Base-by-base conservation (phyloP, 2,888 invertebrate species). In the Drosophila dives region DNA sequence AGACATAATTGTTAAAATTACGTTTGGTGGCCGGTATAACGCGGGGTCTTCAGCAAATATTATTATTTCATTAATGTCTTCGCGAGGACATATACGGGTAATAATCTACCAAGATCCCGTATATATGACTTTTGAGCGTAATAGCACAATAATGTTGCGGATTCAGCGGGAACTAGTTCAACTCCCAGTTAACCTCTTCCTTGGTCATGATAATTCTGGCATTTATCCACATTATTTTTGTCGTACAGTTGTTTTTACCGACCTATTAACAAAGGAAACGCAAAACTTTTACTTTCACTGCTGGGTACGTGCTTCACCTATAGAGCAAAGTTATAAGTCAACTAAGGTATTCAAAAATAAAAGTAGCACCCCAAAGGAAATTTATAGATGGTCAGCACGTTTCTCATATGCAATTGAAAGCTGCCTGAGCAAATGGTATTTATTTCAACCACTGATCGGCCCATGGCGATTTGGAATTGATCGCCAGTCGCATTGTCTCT, bases 371-470 rank as follows among this genome's bases (percentile, higher is more conserved):
- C 59, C 51, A 32, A 64, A 50, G 2, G 54, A 56, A 3, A 12
- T 53, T 12, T 67, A 58, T 32, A 6, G 2, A 12, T 74, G 74
- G 74, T 15, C 29, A 15, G 20, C 29, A 3, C 62, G 74, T 5
- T 79, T 79, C 26, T 34, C 66, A 1, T 15, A 65, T 17, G 55
- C 74, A n/a, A 17, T 79, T 20, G 80, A 80, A 53, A 8, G 11
- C 10, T 64, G 48, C 40, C 69, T 80, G 68, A 67, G 66, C 0
- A 69, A 72, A 8, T 80, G 76, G 80, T 79, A 65, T 60, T 63
- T 80, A n/a, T 80, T 79, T 69, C 80, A 80, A 36, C 63, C 80
- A 6, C 15, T 80, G 17, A 56, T 64, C 6, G 80, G 80, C 1
- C 80, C 80, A 10, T 80, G 80, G 80, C 71, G 71, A 0, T 55